Evolutionary conservation across 1,140 invertebrate genomes (phyloP).

Genomic region (Macrostomum lignano): DNA sequence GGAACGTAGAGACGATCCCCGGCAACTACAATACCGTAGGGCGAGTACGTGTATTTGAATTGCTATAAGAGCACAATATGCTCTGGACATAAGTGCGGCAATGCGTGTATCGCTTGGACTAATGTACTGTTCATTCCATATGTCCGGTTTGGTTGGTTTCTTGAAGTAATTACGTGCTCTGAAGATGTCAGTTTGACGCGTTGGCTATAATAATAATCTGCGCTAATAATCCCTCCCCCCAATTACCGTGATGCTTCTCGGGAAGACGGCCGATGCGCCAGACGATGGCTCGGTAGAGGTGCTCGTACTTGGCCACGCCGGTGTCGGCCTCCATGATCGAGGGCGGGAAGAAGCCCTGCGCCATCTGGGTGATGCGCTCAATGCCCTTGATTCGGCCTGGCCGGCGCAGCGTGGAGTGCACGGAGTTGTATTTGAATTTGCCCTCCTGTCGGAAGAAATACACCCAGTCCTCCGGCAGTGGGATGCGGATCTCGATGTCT

Average conservation of each 20-base stretch:
- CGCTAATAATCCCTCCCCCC: background rate
- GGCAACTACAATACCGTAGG: no score
- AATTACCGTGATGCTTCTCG: conserved; percentile 68
- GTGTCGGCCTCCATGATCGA: conserved; percentile 86
- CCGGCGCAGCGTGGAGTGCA: conserved; percentile 69
- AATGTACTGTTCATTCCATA: no score
- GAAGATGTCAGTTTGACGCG: no score
- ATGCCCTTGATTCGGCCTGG: conserved; percentile 34
- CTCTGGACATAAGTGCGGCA: no score
- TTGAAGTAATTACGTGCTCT: no score
- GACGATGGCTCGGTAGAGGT: conserved; percentile 78
- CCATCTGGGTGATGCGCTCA: conserved; percentile 14
- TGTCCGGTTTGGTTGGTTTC: no score
- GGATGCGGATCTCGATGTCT: conserved; percentile 79
- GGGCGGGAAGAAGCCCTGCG: conserved; percentile 34
- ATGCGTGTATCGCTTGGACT: no score
- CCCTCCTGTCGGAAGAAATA: conserved; percentile 93
- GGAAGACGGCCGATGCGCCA: conserved; percentile 84
- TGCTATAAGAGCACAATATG: no score
- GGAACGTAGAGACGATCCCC: no score
- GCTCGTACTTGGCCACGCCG: conserved; percentile 93
- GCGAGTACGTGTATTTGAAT: no score
- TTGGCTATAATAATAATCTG: conserved; percentile 2
- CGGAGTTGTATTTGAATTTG: conserved; percentile 85
- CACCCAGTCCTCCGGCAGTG: conserved; percentile 90